Conservation (phyloP, 2,888 invertebrate species). For the Plebejus anna region DNA sequence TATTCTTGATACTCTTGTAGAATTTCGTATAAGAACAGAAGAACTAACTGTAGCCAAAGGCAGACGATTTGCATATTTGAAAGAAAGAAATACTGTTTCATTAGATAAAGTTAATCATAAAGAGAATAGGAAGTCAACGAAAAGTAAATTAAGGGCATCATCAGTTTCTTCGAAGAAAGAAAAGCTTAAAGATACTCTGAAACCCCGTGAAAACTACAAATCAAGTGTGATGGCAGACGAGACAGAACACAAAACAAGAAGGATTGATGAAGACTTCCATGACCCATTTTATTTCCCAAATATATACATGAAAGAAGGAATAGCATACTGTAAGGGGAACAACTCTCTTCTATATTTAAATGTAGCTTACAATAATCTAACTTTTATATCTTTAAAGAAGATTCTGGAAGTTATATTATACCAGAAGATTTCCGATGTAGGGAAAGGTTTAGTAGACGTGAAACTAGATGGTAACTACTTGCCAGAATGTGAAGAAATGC, state of each 20-base stretch:
- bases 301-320: slow-evolving; percentile 40
- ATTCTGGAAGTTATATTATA: slow-evolving; percentile 45
- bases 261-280: slow-evolving; percentile 45
- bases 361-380: slow-evolving; percentile 54
- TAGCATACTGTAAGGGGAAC: slow-evolving; percentile 50
- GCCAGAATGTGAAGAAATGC: slow-evolving; percentile 51
- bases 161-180: slow-evolving; percentile 36
- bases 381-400: slow-evolving; percentile 46
- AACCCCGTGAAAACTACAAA: slow-evolving; percentile 40
- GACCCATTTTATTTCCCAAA: slow-evolving; percentile 48
- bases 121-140: slow-evolving; percentile 42
- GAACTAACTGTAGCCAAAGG: slow-evolving; percentile 45
- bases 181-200: slow-evolving; percentile 41
- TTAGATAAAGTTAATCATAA: slow-evolving; percentile 37
- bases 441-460: slow-evolving; percentile 53
- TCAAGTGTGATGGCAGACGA: slow-evolving; percentile 40
- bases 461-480: slow-evolving; percentile 55
- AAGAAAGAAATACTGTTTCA: slow-evolving; percentile 43
- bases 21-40: slow-evolving; percentile 47
- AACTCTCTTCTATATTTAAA: slow-evolving; percentile 53
- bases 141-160: slow-evolving; percentile 38
- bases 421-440: slow-evolving; percentile 46
- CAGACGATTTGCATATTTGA: slow-evolving; percentile 45
- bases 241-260: slow-evolving; percentile 38
- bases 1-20: slow-evolving; percentile 45